Evolutionary conservation across 2,888 invertebrate genomes (phyloP), one percentile per base, ranked within the genome.

Genomic region (Eilema sororculum): DNA sequence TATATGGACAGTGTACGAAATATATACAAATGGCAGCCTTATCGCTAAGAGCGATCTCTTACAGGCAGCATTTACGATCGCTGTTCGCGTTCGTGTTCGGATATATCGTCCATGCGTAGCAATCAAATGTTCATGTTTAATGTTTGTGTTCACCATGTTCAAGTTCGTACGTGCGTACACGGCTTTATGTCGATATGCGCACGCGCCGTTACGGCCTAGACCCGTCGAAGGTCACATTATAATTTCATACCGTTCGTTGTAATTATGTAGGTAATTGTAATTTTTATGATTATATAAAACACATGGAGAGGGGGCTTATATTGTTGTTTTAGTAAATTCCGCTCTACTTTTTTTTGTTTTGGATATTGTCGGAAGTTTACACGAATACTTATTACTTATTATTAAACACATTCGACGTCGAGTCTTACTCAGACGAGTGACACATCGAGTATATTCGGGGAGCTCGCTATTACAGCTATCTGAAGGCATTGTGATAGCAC

Each of bases 171-270:
- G 28, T 28, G 28, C 28, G 28, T 37, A 37, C 10, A 37, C 57
- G 10, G 28, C 57, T 73, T 77, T 58, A 28, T 73, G 74, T 67
- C 28, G 74, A 71, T 30, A 71, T 73, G 77, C 73, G 75, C 74
- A 22, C 28, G 70, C 79, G 76, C 74, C 74, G 75, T 73, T 65
- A 78, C 77, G 80, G 77, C 78, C 77, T 74, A 81, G 81, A 76
- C 77, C 74, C 71, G 62, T 25, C 64, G 77, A 81, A 81, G 81
- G 81, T 74, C 78, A 68, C 10, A 25, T 66, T 58, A 61, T 68
- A 71, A 71, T 13, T 61, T 58, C 62, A 63, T 68, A 68, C 71
- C 65, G 69, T 69, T 72, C 65, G 69, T 69, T 72, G 65, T 37
- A 64, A 62, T 67, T 64, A 72, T 67, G 41, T 41, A 33, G 20